These are phyloP conservation scores for Eupithecia tripunctaria DNA, from an alignment of 2,888 invertebrate species.

Conservation along the genomic window DNA sequence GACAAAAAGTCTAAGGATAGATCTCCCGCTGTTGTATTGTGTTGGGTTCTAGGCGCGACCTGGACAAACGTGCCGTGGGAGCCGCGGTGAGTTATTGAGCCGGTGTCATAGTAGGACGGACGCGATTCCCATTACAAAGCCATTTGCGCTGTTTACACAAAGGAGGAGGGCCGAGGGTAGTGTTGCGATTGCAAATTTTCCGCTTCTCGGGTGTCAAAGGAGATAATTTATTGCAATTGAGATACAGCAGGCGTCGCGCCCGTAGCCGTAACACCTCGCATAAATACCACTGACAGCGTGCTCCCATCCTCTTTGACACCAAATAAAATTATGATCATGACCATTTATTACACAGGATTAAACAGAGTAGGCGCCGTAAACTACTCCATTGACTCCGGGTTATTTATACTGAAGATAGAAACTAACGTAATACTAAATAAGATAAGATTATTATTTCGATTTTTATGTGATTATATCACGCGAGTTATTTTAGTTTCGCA, in stretches of 20 bases:
- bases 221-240: slow-evolving; percentile 80
- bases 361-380: slow-evolving; percentile 54
- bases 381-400: slow-evolving; percentile 44
- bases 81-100: slow-evolving; percentile 75
- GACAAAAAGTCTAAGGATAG: slow-evolving; percentile 79
- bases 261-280: slow-evolving; percentile 67
- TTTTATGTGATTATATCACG: slow-evolving; percentile 34
- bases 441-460: slow-evolving; percentile 23
- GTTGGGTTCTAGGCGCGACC: slow-evolving; percentile 70
- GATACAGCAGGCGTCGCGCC: slow-evolving; percentile 68
- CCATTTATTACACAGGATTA: slow-evolving; percentile 67
- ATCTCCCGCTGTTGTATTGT: slow-evolving; percentile 82
- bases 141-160: slow-evolving; percentile 79
- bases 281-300: slow-evolving; percentile 69
- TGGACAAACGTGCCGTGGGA: slow-evolving; percentile 80
- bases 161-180: slow-evolving; percentile 67
- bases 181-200: slow-evolving; percentile 78
- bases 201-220: slow-evolving; percentile 77
- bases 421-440: slow-evolving; percentile 15
- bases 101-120: slow-evolving; percentile 71
- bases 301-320: slow-evolving; percentile 67
- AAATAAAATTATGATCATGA: slow-evolving; percentile 73
- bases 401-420: slow-evolving; percentile 39
- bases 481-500: slow-evolving; percentile 13
- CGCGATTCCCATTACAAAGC: slow-evolving; percentile 77